Percentiles rank a stretch among this genome's conserved stretches.
phyloP scores from a whole-genome alignment of 2,888 invertebrate genomes.

The Choristoneura rosaceana region DNA sequence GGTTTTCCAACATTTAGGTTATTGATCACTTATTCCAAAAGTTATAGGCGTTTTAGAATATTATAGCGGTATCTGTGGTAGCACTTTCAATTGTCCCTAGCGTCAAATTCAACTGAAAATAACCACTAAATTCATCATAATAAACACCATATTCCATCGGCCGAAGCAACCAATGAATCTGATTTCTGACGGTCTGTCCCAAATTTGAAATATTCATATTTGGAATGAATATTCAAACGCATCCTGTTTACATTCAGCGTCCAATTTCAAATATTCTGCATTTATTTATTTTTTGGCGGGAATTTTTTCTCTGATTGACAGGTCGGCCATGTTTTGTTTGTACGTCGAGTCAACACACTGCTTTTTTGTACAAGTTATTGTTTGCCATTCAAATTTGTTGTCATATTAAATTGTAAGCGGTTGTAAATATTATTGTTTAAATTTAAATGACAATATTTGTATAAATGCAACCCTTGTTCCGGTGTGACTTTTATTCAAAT shows the following conservation, averaged over 20 bases:
- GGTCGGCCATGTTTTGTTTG: constrained; percentile 54
- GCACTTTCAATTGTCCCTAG: constrained; percentile 33
- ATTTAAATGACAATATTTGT: constrained; percentile 36
- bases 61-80: constrained; percentile 24
- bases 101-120: constrained; percentile 17
- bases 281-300: constrained; percentile 75
- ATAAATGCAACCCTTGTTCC: constrained; percentile 27
- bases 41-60: constrained; percentile 21
- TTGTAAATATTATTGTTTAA: constrained; percentile 25
- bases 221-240: constrained; percentile 83
- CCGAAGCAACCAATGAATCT: constrained; percentile 71
- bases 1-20: no score
- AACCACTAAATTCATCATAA: constrained; percentile 27
- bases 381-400: constrained; percentile 39
- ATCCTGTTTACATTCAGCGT: constrained; percentile 83
- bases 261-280: constrained; percentile 82
- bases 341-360: constrained; percentile 43
- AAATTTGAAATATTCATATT: constrained; percentile 83
- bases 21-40: background rate
- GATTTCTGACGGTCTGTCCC: constrained; percentile 71
- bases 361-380: constrained; percentile 10
- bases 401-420: constrained; percentile 33
- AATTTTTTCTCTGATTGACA: constrained; percentile 53
- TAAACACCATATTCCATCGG: constrained; percentile 38
- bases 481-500: constrained; percentile 38